These are phyloP conservation scores for Batillaria attramentaria DNA, from an alignment of 1,140 invertebrate species.

Conservation along the genomic window DNA sequence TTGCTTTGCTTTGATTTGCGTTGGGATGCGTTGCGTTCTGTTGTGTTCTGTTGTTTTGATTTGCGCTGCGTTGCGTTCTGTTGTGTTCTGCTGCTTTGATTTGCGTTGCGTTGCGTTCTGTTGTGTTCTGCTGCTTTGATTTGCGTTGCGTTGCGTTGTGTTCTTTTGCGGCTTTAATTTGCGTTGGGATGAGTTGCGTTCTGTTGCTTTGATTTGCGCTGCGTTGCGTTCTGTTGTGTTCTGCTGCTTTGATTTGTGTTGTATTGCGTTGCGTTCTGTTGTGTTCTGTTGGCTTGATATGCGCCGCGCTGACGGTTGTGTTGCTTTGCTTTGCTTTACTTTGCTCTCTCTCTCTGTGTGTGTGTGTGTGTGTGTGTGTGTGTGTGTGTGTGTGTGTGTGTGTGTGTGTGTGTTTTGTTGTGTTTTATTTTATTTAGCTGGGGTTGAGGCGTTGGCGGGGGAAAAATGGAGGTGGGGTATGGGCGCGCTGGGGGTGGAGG, in stretches of 20 bases:
- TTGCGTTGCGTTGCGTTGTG: background rate
- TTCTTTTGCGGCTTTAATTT: background rate
- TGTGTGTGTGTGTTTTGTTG: background rate
- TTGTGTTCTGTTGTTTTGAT: background rate
- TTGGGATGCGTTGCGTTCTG: background rate
- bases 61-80: background rate
- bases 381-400: conserved; percentile 15
- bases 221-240: background rate
- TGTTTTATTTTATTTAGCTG: background rate
- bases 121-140: background rate
- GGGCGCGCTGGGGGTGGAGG: no score
- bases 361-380: conserved; percentile 4
- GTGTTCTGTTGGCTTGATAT: background rate
- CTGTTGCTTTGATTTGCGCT: background rate
- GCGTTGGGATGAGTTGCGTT: background rate
- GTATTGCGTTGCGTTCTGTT: background rate
- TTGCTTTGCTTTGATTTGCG: background rate
- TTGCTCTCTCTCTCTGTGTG: background rate
- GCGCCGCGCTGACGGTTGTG: background rate
- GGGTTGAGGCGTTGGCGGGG: no score
- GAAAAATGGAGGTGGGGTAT: no score
- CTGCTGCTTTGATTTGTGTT: background rate
- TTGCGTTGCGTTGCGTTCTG: background rate
- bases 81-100: background rate
- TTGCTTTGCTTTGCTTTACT: background rate